Conservation (phyloP, 2,888 invertebrate genomes). For the Junonia oenone region DNA sequence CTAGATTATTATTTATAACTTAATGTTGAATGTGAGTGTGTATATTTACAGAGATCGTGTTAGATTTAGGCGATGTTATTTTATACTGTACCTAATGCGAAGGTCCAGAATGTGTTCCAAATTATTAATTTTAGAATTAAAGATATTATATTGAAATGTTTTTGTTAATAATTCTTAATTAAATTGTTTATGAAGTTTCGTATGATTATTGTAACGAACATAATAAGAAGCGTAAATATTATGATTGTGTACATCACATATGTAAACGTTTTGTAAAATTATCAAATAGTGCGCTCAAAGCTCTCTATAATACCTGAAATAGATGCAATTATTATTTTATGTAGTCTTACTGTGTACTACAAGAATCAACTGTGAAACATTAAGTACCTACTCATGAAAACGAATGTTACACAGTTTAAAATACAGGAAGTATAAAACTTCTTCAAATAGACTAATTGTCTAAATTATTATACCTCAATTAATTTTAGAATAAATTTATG, state of each 20-base stretch:
- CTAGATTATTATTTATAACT: constrained; percentile 69
- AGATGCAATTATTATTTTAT: constrained; percentile 12
- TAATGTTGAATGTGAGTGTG: constrained; percentile 57
- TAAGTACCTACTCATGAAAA: constrained; percentile 21
- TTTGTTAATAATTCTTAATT: constrained; percentile 51
- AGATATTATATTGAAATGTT: constrained; percentile 43
- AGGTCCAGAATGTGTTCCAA: constrained; percentile 74
- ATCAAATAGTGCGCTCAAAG: constrained; percentile 12
- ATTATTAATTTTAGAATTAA: constrained; percentile 52
- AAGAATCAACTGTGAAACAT: constrained; percentile 21
- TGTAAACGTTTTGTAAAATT: constrained; percentile 32
- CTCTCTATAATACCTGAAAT: constrained; percentile 20
- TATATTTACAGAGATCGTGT: constrained; percentile 59
- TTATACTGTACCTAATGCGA: constrained; percentile 51
- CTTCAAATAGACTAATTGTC: constrained; percentile 63
- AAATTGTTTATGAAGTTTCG: constrained; percentile 32
- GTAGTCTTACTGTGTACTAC: constrained; percentile 19
- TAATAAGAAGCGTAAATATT: constrained; percentile 6
- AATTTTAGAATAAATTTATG: constrained; percentile 72
- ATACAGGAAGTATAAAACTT: constrained; percentile 53
- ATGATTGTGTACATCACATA: constrained; percentile 46
- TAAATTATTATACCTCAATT: constrained; percentile 73
- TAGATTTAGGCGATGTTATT: constrained; percentile 62
- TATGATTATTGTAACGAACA: constrained; percentile 7
- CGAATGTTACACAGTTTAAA: constrained; percentile 40